Percentiles rank a stretch among this genome's conserved stretches.
Conservation (phyloP, 2,797 vertebrate genomes). For the Sebastes steindachneri region DNA sequence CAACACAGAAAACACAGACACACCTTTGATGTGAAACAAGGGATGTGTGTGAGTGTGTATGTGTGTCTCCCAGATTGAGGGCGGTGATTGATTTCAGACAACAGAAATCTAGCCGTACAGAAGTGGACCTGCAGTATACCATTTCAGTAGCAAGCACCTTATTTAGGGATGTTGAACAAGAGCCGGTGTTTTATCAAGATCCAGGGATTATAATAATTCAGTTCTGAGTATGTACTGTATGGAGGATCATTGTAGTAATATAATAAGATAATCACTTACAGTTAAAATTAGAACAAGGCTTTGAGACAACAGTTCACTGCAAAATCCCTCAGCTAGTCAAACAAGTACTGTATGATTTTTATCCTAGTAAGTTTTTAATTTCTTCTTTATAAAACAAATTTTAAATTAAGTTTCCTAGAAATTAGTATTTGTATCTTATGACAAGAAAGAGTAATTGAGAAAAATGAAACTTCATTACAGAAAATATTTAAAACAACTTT, state of each 20-base stretch:
- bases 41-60: constrained; percentile 25
- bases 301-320: neutral
- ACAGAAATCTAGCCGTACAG: constrained; percentile 46
- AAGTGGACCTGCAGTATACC: constrained; percentile 31
- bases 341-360: neutral
- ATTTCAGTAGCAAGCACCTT: constrained; percentile 16
- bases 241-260: neutral
- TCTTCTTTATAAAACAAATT: neutral
- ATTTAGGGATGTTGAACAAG: neutral
- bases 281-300: neutral
- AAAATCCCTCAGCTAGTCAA: neutral
- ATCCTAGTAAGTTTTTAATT: neutral
- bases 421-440: neutral
- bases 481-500: neutral
- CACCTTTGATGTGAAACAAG: constrained; percentile 68
- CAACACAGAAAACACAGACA: constrained; percentile 66
- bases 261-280: neutral
- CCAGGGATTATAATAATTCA: neutral
- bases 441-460: neutral
- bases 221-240: neutral
- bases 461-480: neutral
- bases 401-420: neutral
- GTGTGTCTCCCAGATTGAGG: constrained; percentile 55
- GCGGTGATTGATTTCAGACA: constrained; percentile 70
- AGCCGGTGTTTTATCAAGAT: neutral